Evolutionary conservation across 30 jellyfish, hydroid and myxozoan species (phyloP).

Genomic region (Pelagia noctiluca): DNA sequence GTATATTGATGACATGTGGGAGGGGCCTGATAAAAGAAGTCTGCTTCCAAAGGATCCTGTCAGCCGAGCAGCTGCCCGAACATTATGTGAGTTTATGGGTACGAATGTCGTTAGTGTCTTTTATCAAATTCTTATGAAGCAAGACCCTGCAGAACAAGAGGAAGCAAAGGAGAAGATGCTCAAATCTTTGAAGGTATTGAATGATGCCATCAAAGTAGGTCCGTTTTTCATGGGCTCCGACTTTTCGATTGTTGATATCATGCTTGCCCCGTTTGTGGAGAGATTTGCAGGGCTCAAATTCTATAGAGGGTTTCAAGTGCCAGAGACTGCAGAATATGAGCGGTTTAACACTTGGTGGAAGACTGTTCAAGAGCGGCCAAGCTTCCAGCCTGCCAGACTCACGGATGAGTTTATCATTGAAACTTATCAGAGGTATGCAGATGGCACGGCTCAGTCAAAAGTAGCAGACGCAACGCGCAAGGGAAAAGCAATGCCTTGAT

Average conservation of each 20-base stretch:
- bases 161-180: conserved; percentile 36
- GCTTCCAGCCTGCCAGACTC: conserved; percentile 44
- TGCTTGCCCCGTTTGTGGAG: conserved; percentile 71
- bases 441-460: conserved; percentile 46
- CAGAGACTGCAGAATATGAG: conserved; percentile 53
- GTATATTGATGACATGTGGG: conserved; percentile 79
- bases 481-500: background rate
- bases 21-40: conserved; percentile 5
- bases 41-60: conserved; percentile 57
- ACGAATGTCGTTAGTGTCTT: conserved; percentile 15
- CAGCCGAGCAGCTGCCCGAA: conserved; percentile 59
- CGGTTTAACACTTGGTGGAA: conserved; percentile 67
- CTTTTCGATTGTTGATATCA: conserved; percentile 67
- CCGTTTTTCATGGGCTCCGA: conserved; percentile 70
- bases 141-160: conserved; percentile 41
- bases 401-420: background rate
- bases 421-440: conserved; percentile 44
- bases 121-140: conserved; percentile 32
- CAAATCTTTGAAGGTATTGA: conserved; percentile 15
- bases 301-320: conserved; percentile 55
- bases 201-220: conserved; percentile 60
- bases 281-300: conserved; percentile 61
- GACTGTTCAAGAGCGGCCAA: conserved; percentile 58
- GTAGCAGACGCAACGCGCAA: conserved; percentile 32
- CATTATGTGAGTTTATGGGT: conserved; percentile 55